Conservation (phyloP, 2,797 vertebrate species). For the Pygocentrus nattereri region DNA sequence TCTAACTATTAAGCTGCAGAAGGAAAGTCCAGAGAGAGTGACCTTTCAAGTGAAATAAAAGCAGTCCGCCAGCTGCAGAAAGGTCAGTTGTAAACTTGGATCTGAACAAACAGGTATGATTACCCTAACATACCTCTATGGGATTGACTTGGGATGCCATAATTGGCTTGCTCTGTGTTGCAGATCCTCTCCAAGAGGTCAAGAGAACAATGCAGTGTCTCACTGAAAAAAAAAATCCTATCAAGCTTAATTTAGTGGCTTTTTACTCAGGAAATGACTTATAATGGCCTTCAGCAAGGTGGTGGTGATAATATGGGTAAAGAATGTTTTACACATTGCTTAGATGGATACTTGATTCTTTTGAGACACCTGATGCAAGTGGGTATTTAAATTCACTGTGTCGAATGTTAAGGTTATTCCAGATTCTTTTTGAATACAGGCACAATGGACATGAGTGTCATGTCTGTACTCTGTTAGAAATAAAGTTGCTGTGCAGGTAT, state of each 20-base stretch:
- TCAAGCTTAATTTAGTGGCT: conserved; percentile 80
- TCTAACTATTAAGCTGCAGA: not conserved
- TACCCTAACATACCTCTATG: conserved; percentile 81
- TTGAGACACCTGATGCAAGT: not conserved
- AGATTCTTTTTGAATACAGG: not conserved
- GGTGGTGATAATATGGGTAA: conserved; percentile 12
- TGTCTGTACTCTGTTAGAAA: no score
- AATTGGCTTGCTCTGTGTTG: conserved; percentile 82
- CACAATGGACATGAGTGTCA: not conserved
- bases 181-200: conserved; percentile 80
- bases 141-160: conserved; percentile 82
- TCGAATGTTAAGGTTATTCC: not conserved
- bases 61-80: conserved; percentile 77
- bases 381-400: not conserved
- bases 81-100: conserved; percentile 85
- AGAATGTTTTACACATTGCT: conserved; percentile 9
- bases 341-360: not conserved
- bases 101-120: conserved; percentile 79
- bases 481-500: no score
- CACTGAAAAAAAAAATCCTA: conserved; percentile 80
- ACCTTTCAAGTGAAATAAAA: conserved; percentile 79
- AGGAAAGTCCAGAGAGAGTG: conserved; percentile 66
- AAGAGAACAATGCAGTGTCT: conserved; percentile 81
- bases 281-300: conserved; percentile 71
- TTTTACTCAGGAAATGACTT: conserved; percentile 80